Conservation (phyloP, 2,888 invertebrate species). For the Callimorpha dominula region DNA sequence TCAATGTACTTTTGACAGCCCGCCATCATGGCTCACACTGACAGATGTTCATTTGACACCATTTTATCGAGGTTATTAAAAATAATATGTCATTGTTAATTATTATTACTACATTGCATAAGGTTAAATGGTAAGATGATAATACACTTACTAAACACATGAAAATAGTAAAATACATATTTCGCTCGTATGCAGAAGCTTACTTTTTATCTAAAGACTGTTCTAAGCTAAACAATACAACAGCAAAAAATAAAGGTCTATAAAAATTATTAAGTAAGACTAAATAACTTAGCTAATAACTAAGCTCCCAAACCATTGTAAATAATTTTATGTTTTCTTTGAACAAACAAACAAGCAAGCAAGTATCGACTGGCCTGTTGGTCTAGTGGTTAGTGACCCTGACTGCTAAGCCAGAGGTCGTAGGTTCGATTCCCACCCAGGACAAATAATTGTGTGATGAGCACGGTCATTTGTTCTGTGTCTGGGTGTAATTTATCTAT, state of each 20-base stretch:
- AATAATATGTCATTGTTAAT: slow-evolving; percentile 47
- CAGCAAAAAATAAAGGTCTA: too few species aligned
- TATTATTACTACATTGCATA: slow-evolving; percentile 16
- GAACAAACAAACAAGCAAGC: too few species aligned
- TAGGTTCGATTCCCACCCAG: too few species aligned
- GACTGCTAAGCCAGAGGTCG: too few species aligned
- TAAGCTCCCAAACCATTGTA: not conserved
- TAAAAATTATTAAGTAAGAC: not conserved
- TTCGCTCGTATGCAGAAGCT: not conserved
- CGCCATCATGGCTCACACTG: slow-evolving; percentile 49
- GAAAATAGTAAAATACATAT: not conserved
- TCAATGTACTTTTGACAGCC: slow-evolving; percentile 74
- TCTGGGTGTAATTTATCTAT: too few species aligned
- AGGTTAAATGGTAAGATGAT: slow-evolving; percentile 7
- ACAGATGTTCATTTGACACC: slow-evolving; percentile 53
- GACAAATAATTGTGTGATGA: too few species aligned
- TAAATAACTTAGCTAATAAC: not conserved
- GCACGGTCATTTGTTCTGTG: too few species aligned
- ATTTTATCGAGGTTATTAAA: slow-evolving; percentile 50
- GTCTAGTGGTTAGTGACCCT: too few species aligned
- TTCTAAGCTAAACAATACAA: not conserved
- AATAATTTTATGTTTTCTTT: not conserved
- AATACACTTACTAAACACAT: not conserved
- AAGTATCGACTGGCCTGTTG: too few species aligned
- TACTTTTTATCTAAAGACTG: not conserved